phyloP scores from a whole-genome alignment of 2,888 invertebrate species.

The Teleogryllus oceanicus region DNA sequence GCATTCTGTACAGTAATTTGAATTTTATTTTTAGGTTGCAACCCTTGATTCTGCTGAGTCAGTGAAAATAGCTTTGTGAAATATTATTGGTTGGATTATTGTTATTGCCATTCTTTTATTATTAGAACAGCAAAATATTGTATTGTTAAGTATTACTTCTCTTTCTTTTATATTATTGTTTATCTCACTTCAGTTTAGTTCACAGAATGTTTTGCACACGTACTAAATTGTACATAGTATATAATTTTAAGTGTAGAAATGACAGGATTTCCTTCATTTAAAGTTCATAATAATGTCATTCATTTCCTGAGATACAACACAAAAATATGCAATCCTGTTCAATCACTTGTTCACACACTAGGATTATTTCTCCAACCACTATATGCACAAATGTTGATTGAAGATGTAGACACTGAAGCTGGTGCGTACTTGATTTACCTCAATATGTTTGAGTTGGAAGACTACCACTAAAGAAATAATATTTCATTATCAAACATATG shows the following conservation, averaged over 20 bases:
- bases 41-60: neutral
- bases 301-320: neutral
- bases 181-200: neutral
- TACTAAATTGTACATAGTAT: too few species aligned
- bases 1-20: neutral
- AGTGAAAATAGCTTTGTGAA: neutral
- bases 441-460: neutral
- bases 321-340: conserved; percentile 8
- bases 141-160: neutral
- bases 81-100: neutral
- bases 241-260: too few species aligned
- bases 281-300: neutral
- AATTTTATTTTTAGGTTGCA: neutral
- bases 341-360: neutral
- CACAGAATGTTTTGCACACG: neutral
- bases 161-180: neutral
- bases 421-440: neutral
- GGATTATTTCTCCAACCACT: neutral
- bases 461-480: neutral
- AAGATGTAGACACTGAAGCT: neutral
- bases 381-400: neutral
- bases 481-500: neutral
- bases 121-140: neutral
- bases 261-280: too few species aligned
- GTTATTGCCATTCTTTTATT: neutral